Evolutionary conservation across 2,797 vertebrate genomes (phyloP).

Genomic region (Pteronotus mesoamericanus): DNA sequence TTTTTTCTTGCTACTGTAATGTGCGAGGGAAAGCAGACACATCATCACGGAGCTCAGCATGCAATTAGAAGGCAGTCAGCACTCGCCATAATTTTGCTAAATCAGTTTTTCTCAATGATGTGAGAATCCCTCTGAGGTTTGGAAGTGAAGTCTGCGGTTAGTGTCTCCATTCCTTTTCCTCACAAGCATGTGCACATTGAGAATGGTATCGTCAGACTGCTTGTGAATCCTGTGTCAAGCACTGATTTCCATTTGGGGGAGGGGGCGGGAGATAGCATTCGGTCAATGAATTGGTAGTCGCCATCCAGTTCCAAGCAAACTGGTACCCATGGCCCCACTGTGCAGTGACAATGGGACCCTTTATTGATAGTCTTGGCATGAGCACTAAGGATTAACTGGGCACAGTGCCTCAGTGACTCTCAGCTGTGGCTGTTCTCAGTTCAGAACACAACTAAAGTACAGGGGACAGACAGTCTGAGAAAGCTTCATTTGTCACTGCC

Average conservation of each 20-base stretch:
- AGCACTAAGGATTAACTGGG: slow-evolving; percentile 54
- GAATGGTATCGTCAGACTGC: not conserved
- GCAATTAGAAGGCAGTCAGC: slow-evolving; percentile 60
- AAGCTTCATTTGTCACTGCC: slow-evolving; percentile 53
- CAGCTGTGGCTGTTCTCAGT: not conserved
- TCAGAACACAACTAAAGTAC: slow-evolving; percentile 13
- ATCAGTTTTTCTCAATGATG: slow-evolving; percentile 53
- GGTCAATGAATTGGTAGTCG: slow-evolving; percentile 32
- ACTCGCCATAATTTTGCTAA: slow-evolving; percentile 48
- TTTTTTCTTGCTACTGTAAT: not conserved
- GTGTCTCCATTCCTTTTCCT: slow-evolving; percentile 25
- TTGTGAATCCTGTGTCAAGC: slow-evolving; percentile 45
- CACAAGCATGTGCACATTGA: not conserved
- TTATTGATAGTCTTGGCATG: slow-evolving; percentile 61
- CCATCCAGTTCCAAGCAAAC: not conserved
- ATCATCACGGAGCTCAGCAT: not conserved
- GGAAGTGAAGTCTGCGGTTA: not conserved
- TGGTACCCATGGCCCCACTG: not conserved
- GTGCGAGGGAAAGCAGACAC: slow-evolving; percentile 18
- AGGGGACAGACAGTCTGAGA: slow-evolving; percentile 19
- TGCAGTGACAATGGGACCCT: slow-evolving; percentile 36
- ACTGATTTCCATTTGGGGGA: slow-evolving; percentile 27
- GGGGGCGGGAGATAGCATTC: not conserved
- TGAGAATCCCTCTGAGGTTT: slow-evolving; percentile 19
- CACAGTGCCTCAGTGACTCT: slow-evolving; percentile 20